Percentiles rank a stretch among this genome's conserved stretches.
Conservation (phyloP, 2,113 vertebrate genomes). For the Lasiurus cinereus region DNA sequence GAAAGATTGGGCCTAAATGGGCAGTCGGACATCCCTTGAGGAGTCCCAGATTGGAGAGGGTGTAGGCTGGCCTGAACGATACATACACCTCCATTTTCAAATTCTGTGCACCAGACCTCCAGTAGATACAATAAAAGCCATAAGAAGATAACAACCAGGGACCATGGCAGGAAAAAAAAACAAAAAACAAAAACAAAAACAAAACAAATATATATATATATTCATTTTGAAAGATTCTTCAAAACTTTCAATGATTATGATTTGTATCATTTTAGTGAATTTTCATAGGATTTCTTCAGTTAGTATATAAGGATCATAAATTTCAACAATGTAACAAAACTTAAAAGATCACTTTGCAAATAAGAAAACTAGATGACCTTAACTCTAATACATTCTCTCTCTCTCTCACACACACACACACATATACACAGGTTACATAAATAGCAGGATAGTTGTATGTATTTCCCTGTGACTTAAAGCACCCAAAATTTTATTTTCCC, state of each 20-base stretch:
- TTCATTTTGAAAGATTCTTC: not conserved
- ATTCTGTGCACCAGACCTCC: too few species aligned
- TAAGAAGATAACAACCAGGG: not conserved
- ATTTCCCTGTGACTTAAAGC: not conserved
- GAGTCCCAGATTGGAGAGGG: too few species aligned
- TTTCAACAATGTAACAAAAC: not conserved
- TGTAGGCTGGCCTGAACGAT: too few species aligned
- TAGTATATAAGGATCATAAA: not conserved
- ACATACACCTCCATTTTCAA: too few species aligned
- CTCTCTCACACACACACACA: not conserved
- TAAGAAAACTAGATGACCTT: not conserved
- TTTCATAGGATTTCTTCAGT: not conserved
- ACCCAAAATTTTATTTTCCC: not conserved
- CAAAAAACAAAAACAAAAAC: too few species aligned
- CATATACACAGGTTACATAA: not conserved
- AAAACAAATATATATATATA: too few species aligned
- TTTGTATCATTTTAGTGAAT: not conserved
- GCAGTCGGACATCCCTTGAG: too few species aligned
- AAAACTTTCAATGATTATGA: not conserved
- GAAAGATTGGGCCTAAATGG: too few species aligned
- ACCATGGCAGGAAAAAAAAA: not conserved
- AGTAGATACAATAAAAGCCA: not conserved
- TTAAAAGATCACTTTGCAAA: not conserved
- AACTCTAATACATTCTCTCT: not conserved
- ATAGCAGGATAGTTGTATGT: not conserved